Evolutionary conservation across 2,797 vertebrate species (phyloP).

Genomic region (Myotis pilosus): DNA sequence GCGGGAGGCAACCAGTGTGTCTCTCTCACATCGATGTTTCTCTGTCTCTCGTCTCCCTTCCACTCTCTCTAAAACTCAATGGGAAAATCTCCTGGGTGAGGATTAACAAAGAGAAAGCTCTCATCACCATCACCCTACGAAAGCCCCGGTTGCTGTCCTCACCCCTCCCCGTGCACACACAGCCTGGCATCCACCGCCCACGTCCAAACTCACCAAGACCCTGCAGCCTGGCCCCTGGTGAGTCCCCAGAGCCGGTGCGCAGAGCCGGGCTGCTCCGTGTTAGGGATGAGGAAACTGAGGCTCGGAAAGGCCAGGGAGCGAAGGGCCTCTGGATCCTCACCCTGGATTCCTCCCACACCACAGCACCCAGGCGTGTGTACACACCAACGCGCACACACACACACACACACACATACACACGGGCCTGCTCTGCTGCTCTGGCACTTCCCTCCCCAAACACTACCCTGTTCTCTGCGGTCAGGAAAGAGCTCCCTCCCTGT

Average conservation of each 20-base stretch:
- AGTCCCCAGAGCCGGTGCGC: background rate
- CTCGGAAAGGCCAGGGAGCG: background rate
- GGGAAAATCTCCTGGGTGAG: too few species aligned
- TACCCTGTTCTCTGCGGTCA: constrained; percentile 52
- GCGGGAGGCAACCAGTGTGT: too few species aligned
- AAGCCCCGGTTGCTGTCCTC: background rate
- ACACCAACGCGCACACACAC: background rate
- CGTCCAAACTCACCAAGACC: accelerated
- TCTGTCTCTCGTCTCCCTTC: too few species aligned
- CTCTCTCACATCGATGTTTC: too few species aligned
- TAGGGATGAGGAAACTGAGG: background rate
- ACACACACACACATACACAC: background rate
- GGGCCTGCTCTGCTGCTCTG: background rate
- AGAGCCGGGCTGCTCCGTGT: background rate
- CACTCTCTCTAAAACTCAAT: too few species aligned
- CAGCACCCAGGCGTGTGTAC: background rate
- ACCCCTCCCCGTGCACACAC: accelerated
- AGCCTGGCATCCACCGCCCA: background rate
- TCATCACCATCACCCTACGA: accelerated
- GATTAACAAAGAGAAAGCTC: too few species aligned
- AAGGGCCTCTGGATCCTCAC: too few species aligned
- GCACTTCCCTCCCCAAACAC: background rate
- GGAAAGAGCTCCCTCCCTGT: constrained; percentile 56
- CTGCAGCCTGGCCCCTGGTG: background rate
- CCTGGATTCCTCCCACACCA: background rate